Evolutionary conservation across 2,797 vertebrate species (phyloP).

Genomic region (Numenius phaeopus): DNA sequence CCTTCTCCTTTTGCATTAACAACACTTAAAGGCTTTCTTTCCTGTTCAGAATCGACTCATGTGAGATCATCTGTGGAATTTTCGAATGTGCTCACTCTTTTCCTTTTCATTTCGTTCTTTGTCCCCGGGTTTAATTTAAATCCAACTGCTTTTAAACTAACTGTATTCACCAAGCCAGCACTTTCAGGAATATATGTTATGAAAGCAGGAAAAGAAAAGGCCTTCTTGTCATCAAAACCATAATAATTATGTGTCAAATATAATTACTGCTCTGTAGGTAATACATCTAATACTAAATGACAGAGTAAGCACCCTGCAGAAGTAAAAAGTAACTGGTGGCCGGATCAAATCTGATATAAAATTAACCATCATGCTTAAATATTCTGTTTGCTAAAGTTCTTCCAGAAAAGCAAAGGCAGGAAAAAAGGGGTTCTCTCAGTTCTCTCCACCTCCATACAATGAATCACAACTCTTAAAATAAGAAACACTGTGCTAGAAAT

Average conservation of each 20-base stretch:
- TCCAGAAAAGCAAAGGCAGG: conserved; percentile 47
- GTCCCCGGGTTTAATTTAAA: conserved; percentile 75
- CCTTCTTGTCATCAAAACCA: conserved; percentile 87
- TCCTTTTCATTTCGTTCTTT: conserved; percentile 71
- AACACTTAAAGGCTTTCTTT: conserved; percentile 68
- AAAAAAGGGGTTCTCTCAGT: not conserved
- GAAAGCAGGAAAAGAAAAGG: conserved; percentile 83
- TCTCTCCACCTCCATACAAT: conserved; percentile 21
- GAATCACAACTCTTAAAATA: conserved; percentile 44
- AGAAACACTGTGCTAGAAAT: not conserved
- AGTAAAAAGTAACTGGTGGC: conserved; percentile 79
- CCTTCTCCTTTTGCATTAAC: conserved; percentile 62
- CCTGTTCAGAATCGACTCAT: conserved; percentile 66
- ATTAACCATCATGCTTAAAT: conserved; percentile 77
- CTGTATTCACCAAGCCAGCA: conserved; percentile 77
- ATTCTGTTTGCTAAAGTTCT: conserved; percentile 66
- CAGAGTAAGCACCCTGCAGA: conserved; percentile 79
- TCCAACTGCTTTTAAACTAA: conserved; percentile 81
- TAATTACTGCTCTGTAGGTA: conserved; percentile 85
- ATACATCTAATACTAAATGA: conserved; percentile 84
- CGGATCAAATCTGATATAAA: conserved; percentile 81
- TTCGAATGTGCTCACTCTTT: conserved; percentile 54
- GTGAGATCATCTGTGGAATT: conserved; percentile 83
- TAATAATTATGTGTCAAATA: conserved; percentile 89
- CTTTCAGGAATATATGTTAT: conserved; percentile 85